Evolutionary conservation across 37 sponge, comb jelly and placozoan species (phyloP).

Genomic region (Beroe forskalii): DNA sequence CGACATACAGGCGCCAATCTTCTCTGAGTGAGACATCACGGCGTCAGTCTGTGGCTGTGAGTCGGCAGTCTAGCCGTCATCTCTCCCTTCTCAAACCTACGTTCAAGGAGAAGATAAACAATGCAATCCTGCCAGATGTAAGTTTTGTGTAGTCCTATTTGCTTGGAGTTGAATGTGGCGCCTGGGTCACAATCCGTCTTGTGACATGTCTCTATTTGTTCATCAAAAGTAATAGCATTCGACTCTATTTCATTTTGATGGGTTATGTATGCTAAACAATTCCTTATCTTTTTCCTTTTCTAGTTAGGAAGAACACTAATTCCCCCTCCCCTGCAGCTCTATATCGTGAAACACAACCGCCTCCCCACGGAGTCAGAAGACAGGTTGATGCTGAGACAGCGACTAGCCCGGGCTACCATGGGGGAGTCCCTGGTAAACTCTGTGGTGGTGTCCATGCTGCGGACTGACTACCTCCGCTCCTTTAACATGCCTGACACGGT

Average conservation of each 20-base stretch:
- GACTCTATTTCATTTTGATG: no score
- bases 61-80: no score
- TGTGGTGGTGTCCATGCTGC: background rate
- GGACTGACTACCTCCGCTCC: slow-evolving; percentile 42
- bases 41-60: no score
- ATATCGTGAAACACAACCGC: slow-evolving; percentile 7
- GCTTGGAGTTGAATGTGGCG: no score
- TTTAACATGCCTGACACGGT: slow-evolving; percentile 26
- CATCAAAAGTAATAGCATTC: no score
- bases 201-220: background rate
- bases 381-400: slow-evolving; percentile 51
- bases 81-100: slow-evolving; percentile 41
- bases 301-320: no score
- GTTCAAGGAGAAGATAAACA: slow-evolving; percentile 36
- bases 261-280: no score
- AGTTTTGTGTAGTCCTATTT: no score
- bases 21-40: no score
- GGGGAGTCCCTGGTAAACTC: slow-evolving; percentile 51
- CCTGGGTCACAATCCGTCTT: no score
- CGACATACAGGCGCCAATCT: no score
- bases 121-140: slow-evolving; percentile 35
- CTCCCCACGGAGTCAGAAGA: slow-evolving; percentile 33
- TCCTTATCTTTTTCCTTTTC: no score
- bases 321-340: slow-evolving; percentile 10
- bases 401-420: slow-evolving; percentile 41